These are phyloP conservation scores for Trialeurodes vaporariorum DNA, from an alignment of 1,140 invertebrate species.

Conservation along the genomic window DNA sequence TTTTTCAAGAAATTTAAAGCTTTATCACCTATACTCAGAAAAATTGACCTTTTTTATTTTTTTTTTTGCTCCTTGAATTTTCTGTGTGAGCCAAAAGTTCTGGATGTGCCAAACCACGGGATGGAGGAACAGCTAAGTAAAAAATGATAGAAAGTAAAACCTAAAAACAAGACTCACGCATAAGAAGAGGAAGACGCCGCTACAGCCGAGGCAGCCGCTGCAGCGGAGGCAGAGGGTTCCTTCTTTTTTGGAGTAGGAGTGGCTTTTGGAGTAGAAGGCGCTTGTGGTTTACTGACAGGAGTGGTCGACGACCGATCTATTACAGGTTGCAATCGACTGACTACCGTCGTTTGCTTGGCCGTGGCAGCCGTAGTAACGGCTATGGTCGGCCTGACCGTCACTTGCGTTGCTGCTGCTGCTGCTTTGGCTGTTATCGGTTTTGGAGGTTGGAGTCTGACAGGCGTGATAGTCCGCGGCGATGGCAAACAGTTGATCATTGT, in stretches of 20 bases:
- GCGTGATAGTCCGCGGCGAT: neutral
- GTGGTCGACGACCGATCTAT: slow-evolving; percentile 9
- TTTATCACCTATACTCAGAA: too few relatives aligned
- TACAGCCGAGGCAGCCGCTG: slow-evolving; percentile 24
- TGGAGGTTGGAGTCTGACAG: neutral
- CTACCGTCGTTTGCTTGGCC: slow-evolving; percentile 12
- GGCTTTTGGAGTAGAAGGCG: slow-evolving; percentile 17
- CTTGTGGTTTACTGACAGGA: slow-evolving; percentile 10
- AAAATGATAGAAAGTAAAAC: too few relatives aligned
- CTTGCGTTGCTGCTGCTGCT: neutral
- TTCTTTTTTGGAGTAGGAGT: slow-evolving; percentile 21
- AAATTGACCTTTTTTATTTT: too few relatives aligned
- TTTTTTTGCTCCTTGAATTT: too few relatives aligned
- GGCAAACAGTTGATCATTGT: neutral
- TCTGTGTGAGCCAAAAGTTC: too few relatives aligned
- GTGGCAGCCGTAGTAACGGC: slow-evolving; percentile 4
- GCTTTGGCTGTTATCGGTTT: neutral
- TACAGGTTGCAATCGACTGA: slow-evolving; percentile 14
- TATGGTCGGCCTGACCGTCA: neutral
- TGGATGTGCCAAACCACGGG: too few relatives aligned
- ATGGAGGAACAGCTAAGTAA: too few relatives aligned
- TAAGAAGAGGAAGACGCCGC: slow-evolving; percentile 32
- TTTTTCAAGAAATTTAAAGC: too few relatives aligned
- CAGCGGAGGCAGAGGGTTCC: slow-evolving; percentile 23
- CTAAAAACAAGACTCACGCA: slow-evolving; percentile 22